Conservation (phyloP, 2,113 vertebrate species). For the Rhombomys opimus region DNA sequence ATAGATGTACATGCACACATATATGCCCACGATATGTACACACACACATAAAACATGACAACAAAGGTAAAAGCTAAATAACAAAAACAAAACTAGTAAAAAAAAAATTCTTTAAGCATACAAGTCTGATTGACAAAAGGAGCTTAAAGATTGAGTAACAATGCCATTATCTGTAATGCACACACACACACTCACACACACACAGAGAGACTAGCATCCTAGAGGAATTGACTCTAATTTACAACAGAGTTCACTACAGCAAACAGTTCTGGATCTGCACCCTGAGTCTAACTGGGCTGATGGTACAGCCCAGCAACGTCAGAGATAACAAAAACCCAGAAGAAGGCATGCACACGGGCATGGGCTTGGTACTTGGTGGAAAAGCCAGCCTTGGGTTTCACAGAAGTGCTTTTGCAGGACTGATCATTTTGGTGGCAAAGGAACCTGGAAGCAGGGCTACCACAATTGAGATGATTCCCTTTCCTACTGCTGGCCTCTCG, state of each 20-base stretch:
- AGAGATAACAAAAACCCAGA: background rate
- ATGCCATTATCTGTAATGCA: background rate
- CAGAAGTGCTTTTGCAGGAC: background rate
- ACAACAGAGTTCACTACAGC: background rate
- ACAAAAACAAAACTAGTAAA: background rate
- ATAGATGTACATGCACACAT: background rate
- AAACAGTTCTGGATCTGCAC: background rate
- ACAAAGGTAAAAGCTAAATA: background rate
- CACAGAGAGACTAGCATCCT: background rate
- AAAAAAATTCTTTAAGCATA: background rate
- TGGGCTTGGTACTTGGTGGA: background rate
- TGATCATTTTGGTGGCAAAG: conserved; percentile 38
- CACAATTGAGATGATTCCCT: background rate
- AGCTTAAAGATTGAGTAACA: background rate
- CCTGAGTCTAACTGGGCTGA: background rate
- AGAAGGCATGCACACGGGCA: background rate
- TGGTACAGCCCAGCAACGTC: background rate
- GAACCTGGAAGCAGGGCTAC: background rate
- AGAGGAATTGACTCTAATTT: background rate
- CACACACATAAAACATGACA: background rate
- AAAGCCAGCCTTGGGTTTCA: background rate
- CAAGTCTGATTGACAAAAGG: background rate
- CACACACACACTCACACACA: background rate
- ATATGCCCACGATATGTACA: background rate
- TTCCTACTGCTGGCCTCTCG: background rate